Evolutionary conservation across 2,113 vertebrate species (phyloP).

Genomic region (Silurus asotus): DNA sequence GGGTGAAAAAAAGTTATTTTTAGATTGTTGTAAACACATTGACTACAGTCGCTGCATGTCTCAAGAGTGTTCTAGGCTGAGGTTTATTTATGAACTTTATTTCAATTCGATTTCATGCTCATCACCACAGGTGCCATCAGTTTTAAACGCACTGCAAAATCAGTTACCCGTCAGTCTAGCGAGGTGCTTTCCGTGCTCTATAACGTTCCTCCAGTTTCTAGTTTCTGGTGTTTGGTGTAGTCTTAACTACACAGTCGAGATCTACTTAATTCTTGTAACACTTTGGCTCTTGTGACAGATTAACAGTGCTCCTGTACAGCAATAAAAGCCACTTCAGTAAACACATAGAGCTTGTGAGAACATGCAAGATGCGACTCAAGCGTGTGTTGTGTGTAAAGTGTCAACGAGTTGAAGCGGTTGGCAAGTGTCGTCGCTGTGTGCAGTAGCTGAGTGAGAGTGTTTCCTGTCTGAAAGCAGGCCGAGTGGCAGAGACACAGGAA

Average conservation of each 20-base stretch:
- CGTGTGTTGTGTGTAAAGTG: constrained; percentile 8
- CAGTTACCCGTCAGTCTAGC: neutral
- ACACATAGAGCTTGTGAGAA: constrained; percentile 19
- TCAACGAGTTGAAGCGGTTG: constrained; percentile 30
- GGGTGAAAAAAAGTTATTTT: neutral
- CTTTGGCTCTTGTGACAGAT: neutral
- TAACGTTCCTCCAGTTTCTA: neutral
- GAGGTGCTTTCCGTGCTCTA: neutral
- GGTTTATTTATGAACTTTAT: neutral
- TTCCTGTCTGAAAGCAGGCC: constrained; percentile 51
- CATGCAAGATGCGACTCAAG: constrained; percentile 13
- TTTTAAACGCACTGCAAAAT: neutral
- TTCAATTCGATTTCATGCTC: neutral
- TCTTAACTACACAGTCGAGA: neutral
- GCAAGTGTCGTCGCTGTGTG: constrained; percentile 17
- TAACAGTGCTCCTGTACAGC: neutral
- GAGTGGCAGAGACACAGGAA: constrained; percentile 65
- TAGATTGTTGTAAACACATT: neutral
- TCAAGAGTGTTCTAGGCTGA: neutral
- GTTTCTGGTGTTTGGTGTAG: neutral
- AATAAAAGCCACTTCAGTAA: constrained; percentile 32
- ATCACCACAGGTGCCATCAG: neutral
- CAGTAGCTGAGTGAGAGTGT: constrained; percentile 33
- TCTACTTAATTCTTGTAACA: neutral
- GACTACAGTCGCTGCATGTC: too few relatives aligned